Evolutionary conservation across 2,113 vertebrate genomes (phyloP).

Genomic region (Forbesichthys agassizii): DNA sequence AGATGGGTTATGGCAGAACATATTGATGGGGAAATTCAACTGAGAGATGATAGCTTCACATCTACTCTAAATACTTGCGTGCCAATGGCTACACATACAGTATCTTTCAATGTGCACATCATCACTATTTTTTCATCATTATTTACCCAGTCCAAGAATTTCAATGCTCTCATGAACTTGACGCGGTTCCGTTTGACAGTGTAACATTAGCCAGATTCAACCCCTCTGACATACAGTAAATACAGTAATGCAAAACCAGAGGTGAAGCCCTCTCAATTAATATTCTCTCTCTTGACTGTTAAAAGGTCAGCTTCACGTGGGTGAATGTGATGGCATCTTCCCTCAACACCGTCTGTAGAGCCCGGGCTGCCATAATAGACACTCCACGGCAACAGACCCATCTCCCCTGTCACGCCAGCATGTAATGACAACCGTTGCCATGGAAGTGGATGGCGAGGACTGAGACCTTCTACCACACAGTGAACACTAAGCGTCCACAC

Average conservation of each 20-base stretch:
- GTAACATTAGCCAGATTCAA: neutral
- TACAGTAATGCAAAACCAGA: slow-evolving; percentile 10
- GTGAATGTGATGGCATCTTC: slow-evolving; percentile 35
- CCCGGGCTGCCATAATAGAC: slow-evolving; percentile 32
- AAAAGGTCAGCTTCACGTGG: slow-evolving; percentile 14
- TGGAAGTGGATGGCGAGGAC: slow-evolving; percentile 1
- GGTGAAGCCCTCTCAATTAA: slow-evolving; percentile 15
- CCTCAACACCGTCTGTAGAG: slow-evolving; percentile 35
- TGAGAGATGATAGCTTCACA: slow-evolving; percentile 47
- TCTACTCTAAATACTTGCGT: slow-evolving; percentile 27
- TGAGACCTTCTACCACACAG: slow-evolving; percentile 11
- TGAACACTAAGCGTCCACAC: slow-evolving; percentile 13
- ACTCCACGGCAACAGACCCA: slow-evolving; percentile 16
- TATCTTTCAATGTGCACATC: slow-evolving; percentile 35
- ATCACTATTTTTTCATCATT: neutral
- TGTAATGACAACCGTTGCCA: slow-evolving; percentile 26
- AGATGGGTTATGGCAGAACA: slow-evolving; percentile 72
- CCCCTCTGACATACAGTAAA: neutral
- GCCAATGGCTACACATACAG: neutral
- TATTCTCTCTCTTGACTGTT: neutral
- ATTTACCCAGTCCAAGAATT: neutral
- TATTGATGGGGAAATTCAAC: slow-evolving; percentile 76
- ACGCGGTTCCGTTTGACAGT: neutral
- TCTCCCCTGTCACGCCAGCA: slow-evolving; percentile 4
- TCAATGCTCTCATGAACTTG: neutral